Evolutionary conservation across 2,888 invertebrate species (phyloP).

Genomic region (Coremacera marginata): DNA sequence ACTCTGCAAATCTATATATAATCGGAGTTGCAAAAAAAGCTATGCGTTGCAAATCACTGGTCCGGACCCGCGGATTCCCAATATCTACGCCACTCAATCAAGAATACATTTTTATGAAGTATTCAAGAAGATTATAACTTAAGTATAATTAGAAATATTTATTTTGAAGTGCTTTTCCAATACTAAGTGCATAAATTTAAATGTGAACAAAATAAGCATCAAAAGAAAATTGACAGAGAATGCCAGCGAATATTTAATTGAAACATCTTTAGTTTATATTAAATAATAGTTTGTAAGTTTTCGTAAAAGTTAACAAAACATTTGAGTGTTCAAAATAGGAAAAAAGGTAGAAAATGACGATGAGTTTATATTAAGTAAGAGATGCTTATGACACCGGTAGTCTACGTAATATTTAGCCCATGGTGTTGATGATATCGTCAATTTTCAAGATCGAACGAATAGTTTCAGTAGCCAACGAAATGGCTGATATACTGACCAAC

Average conservation of each 20-base stretch:
- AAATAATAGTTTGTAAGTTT: neutral
- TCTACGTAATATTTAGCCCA: slow-evolving; percentile 52
- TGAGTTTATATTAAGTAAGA: slow-evolving; percentile 46
- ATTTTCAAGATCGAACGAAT: slow-evolving; percentile 98
- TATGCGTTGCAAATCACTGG: too few relatives aligned
- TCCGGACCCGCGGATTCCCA: too few relatives aligned
- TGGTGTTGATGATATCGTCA: slow-evolving; percentile 84
- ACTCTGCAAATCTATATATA: too few relatives aligned
- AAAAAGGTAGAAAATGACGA: slow-evolving; percentile 44
- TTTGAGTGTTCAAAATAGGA: neutral
- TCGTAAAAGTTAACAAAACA: slow-evolving; percentile 6
- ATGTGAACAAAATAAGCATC: neutral
- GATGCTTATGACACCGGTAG: slow-evolving; percentile 39
- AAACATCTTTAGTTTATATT: neutral
- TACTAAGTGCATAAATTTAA: slow-evolving; percentile 10
- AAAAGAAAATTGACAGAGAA: neutral
- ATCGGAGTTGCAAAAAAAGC: too few relatives aligned
- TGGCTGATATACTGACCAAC: slow-evolving; percentile 92
- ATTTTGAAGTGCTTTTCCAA: slow-evolving; percentile 15
- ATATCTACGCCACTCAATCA: too few relatives aligned
- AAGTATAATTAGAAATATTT: slow-evolving; percentile 6
- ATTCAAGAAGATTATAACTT: too few relatives aligned
- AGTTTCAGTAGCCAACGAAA: slow-evolving; percentile 95
- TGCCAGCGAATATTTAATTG: neutral
- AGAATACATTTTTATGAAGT: too few relatives aligned